Evolutionary conservation across 2,888 invertebrate genomes (phyloP).

Genomic region (Aelia acuminata): DNA sequence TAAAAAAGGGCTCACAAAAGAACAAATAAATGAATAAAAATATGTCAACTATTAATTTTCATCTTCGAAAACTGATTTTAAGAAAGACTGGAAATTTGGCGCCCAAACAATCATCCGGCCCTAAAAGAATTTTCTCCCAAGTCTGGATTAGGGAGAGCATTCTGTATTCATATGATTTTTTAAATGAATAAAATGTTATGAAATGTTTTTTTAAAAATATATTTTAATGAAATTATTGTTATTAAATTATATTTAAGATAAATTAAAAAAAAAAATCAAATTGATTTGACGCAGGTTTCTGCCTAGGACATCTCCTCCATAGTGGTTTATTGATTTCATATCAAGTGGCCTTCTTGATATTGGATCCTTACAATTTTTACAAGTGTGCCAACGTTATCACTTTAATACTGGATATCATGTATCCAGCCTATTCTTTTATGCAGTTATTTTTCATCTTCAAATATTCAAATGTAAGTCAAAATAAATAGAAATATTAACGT

Average conservation of each 20-base stretch:
- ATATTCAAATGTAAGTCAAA: constrained; percentile 80
- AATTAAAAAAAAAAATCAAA: neutral
- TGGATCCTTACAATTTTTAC: constrained; percentile 73
- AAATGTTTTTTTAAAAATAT: too few species aligned
- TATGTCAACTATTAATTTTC: too few species aligned
- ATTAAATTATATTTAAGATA: neutral
- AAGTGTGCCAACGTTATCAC: constrained; percentile 76
- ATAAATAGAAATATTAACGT: neutral
- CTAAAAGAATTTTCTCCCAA: neutral
- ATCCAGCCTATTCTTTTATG: constrained; percentile 81
- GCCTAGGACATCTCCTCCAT: constrained; percentile 84
- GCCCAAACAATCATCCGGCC: neutral
- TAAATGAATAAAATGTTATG: too few species aligned
- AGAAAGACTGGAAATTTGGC: neutral
- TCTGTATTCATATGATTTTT: neutral
- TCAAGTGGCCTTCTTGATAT: constrained; percentile 75
- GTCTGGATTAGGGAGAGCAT: neutral
- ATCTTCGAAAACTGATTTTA: too few species aligned
- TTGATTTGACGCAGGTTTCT: constrained; percentile 75
- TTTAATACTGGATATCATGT: constrained; percentile 78
- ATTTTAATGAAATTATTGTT: neutral
- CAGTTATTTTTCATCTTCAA: constrained; percentile 86
- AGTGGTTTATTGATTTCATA: constrained; percentile 79
- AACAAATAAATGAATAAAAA: too few species aligned
- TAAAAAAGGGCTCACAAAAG: too few species aligned